phyloP scores from a whole-genome alignment of 2,888 invertebrate genomes.

The Nesidiocoris tenuis region DNA sequence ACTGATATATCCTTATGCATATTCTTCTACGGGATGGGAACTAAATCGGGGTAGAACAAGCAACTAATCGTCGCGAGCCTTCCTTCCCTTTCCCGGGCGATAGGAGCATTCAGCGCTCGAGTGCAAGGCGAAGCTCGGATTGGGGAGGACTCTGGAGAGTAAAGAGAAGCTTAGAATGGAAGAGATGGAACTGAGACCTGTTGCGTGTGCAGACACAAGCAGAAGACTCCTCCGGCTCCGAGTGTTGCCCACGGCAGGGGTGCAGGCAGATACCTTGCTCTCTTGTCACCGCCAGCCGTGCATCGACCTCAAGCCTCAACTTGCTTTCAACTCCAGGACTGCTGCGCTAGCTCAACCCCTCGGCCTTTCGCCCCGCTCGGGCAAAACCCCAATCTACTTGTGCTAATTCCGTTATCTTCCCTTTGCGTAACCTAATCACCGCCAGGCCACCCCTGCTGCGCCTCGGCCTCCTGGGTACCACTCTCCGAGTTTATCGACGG shows the following conservation, averaged over 20 bases:
- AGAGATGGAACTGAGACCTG: neutral
- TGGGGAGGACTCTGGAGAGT: neutral
- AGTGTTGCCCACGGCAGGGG: no score
- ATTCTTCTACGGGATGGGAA: no score
- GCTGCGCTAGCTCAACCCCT: neutral
- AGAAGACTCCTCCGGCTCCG: no score
- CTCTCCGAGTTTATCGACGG: slow-evolving; percentile 8
- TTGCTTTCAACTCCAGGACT: slow-evolving; percentile 2
- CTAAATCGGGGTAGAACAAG: no score
- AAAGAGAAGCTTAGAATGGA: neutral
- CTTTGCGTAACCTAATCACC: slow-evolving; percentile 34
- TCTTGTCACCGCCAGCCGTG: slow-evolving; percentile 30
- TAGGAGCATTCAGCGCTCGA: no score
- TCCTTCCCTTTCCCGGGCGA: no score
- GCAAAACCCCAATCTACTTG: slow-evolving; percentile 33
- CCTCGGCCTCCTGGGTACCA: no score
- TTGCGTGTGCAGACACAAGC: neutral
- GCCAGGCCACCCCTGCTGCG: slow-evolving; percentile 1
- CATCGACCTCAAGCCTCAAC: slow-evolving; percentile 9
- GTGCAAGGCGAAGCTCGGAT: neutral
- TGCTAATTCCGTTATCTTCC: slow-evolving; percentile 37
- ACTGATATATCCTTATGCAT: no score
- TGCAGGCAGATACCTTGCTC: neutral
- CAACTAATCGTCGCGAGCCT: no score
- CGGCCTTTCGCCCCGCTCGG: neutral